phyloP scores from a whole-genome alignment of 2,888 invertebrate genomes.

The Epistrophe grossulariae region DNA sequence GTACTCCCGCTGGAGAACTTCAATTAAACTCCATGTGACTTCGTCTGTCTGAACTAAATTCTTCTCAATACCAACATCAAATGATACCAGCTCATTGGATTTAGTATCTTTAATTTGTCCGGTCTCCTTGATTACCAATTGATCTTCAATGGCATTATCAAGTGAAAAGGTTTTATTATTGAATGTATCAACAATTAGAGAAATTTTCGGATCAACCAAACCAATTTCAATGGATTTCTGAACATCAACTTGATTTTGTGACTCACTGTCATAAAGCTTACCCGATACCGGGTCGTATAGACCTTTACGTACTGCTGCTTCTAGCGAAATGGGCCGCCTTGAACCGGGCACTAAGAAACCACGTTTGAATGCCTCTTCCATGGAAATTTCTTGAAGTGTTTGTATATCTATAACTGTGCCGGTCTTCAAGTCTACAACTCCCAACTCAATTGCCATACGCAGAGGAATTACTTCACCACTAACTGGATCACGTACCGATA shows the following conservation, averaged over 20 bases:
- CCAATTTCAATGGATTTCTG: constrained; percentile 91
- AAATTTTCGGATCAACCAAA: constrained; percentile 92
- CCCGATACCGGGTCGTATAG: constrained; percentile 89
- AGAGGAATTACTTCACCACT: constrained; percentile 91
- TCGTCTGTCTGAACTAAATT: constrained; percentile 89
- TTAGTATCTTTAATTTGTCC: constrained; percentile 90
- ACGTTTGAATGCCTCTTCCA: constrained; percentile 88
- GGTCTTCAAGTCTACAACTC: constrained; percentile 90
- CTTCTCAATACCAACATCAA: constrained; percentile 89
- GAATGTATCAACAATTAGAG: constrained; percentile 91
- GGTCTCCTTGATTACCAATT: constrained; percentile 88
- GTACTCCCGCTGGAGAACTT: constrained; percentile 90
- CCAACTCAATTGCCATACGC: constrained; percentile 91
- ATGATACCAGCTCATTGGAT: constrained; percentile 88
- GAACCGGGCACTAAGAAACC: constrained; percentile 89
- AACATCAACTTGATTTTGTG: constrained; percentile 89
- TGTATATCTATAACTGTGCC: constrained; percentile 89
- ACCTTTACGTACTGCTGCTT: constrained; percentile 89
- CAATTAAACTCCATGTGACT: constrained; percentile 89
- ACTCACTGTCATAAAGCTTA: constrained; percentile 89
- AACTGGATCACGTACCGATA: constrained; percentile 89
- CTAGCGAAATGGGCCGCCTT: constrained; percentile 90
- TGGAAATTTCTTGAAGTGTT: constrained; percentile 88
- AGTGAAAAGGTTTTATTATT: constrained; percentile 89
- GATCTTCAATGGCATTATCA: constrained; percentile 89